Percentiles rank a stretch among this genome's conserved stretches.
Evolutionary conservation across 1,140 invertebrate species (phyloP).

Genomic region (Lycorma delicatula): DNA sequence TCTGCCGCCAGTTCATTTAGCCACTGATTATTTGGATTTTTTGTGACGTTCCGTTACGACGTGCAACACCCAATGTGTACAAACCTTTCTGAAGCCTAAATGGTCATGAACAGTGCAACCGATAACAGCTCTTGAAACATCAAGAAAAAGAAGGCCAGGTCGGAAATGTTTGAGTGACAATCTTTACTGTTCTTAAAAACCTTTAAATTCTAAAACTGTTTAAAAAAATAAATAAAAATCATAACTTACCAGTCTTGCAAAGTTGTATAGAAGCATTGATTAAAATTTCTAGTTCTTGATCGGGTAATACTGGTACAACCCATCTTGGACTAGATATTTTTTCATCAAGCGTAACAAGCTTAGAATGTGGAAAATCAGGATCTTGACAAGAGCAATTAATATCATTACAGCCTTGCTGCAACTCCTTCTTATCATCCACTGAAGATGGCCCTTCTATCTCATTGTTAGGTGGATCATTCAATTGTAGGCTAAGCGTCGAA

Average conservation of each 20-base stretch:
- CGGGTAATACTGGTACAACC: conserved; percentile 94
- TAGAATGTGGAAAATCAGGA: conserved; percentile 69
- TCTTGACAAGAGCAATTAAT: conserved; percentile 18
- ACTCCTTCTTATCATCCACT: conserved; percentile 11
- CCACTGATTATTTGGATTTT: too few relatives aligned
- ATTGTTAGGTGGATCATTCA: neutral
- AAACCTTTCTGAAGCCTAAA: too few relatives aligned
- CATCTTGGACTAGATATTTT: conserved; percentile 91
- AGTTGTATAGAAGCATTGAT: conserved; percentile 83
- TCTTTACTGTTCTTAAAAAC: too few relatives aligned
- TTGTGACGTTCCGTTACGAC: too few relatives aligned
- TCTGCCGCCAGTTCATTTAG: too few relatives aligned
- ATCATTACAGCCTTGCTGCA: conserved; percentile 15
- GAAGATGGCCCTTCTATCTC: conserved; percentile 4
- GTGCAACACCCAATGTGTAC: too few relatives aligned
- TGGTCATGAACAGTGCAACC: too few relatives aligned
- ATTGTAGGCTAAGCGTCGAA: conserved; percentile 10
- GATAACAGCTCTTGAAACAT: too few relatives aligned
- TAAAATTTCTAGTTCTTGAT: conserved; percentile 89
- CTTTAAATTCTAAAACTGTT: too few relatives aligned
- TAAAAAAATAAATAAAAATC: neutral
- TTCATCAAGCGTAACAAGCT: conserved; percentile 81
- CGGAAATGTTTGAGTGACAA: too few relatives aligned
- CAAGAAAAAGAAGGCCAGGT: too few relatives aligned
- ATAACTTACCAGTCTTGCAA: conserved; percentile 55